phyloP scores from a whole-genome alignment of 2,888 invertebrate species.

The Zaprionus lineosus region DNA sequence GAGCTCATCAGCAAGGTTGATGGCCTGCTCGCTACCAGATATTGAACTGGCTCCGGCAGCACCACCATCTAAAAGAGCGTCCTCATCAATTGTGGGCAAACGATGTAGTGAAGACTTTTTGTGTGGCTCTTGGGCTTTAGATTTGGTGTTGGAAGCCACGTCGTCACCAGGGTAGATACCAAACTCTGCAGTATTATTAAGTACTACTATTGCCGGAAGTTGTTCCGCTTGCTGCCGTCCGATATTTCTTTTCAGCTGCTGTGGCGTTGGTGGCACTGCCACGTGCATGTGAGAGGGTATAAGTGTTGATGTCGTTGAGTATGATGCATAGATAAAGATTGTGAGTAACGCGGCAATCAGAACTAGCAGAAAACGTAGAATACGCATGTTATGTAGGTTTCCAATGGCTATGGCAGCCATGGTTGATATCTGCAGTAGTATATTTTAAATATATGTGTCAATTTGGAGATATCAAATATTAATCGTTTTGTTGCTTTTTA shows the following conservation, averaged over 20 bases:
- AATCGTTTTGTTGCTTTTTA: too few relatives aligned
- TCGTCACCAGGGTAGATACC: conserved; percentile 17
- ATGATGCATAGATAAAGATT: conserved; percentile 84
- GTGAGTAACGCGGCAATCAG: conserved; percentile 82
- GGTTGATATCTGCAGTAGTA: neutral
- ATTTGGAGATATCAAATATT: too few relatives aligned
- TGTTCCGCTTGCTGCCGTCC: conserved; percentile 14
- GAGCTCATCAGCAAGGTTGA: conserved; percentile 55
- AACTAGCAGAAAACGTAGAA: conserved; percentile 83
- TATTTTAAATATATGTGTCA: too few relatives aligned
- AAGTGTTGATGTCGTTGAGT: conserved; percentile 81
- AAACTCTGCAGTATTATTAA: conserved; percentile 54
- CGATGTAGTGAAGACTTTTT: conserved; percentile 62
- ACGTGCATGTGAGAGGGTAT: conserved; percentile 73
- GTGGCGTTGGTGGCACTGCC: conserved; percentile 36
- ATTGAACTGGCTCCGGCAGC: conserved; percentile 66
- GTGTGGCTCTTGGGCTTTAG: conserved; percentile 21
- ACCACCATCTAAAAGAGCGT: conserved; percentile 71
- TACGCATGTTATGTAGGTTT: conserved; percentile 82
- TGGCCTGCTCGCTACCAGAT: conserved; percentile 51
- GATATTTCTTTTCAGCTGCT: conserved; percentile 31
- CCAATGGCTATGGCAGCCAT: conserved; percentile 61
- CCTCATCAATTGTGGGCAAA: conserved; percentile 78
- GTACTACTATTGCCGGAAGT: neutral
- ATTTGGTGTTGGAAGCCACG: conserved; percentile 4